phyloP scores from a whole-genome alignment of 2,888 invertebrate species.

The Gastrophysa polygoni region DNA sequence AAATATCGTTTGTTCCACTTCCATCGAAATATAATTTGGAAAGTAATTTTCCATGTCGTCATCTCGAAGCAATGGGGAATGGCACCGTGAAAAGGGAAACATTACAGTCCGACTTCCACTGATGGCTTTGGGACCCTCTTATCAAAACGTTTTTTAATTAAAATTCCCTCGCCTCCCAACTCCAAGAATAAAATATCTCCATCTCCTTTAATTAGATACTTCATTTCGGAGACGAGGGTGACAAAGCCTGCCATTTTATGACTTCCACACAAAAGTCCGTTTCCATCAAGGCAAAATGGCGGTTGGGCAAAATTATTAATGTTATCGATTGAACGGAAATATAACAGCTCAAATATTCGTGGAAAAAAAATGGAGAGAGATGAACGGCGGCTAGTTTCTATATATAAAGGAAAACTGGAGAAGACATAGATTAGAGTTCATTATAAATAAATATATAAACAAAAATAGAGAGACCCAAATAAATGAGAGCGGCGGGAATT shows the following conservation, averaged over 20 bases:
- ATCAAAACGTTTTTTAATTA: conserved; percentile 31
- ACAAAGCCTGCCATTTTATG: conserved; percentile 32
- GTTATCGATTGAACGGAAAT: conserved; percentile 1
- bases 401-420: no score
- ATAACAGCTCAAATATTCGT: no score
- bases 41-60: not conserved
- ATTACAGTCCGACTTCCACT: conserved; percentile 24
- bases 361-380: no score
- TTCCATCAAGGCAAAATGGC: conserved; percentile 21
- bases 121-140: conserved; percentile 21
- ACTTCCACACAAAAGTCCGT: conserved; percentile 21
- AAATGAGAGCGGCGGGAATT: no score
- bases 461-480: no score
- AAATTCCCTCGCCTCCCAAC: conserved; percentile 25
- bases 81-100: conserved; percentile 19
- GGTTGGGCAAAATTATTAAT: not conserved
- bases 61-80: not conserved
- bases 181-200: conserved; percentile 28
- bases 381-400: no score
- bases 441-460: no score
- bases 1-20: no score
- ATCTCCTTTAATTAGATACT: conserved; percentile 31
- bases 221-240: conserved; percentile 27
- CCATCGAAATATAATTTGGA: not conserved
- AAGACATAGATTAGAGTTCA: no score